Evolutionary conservation across 53 echinoderm and acorn worm genomes (phyloP), one percentile per base, ranked within the genome.

Genomic region (Astropecten irregularis): DNA sequence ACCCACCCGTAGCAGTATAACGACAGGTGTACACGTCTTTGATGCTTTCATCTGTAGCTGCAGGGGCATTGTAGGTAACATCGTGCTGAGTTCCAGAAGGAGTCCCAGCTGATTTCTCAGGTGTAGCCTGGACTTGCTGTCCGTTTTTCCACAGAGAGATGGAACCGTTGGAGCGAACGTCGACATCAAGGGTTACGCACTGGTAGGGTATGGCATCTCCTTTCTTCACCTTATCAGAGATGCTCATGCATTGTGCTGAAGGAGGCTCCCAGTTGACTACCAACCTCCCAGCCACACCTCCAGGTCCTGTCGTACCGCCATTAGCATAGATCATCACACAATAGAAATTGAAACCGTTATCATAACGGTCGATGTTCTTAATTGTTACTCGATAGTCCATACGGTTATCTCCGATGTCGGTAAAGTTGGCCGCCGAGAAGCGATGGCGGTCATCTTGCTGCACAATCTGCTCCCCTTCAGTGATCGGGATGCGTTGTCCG

Each of bases 141-240:
- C 64, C 64, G 64, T 64, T 32, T 33, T 64, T 64, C 64, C 64
- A 64, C 14, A 64, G 3, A n/a, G 64, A 31, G 1, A 64, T 27
- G 16, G 64, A 64, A 8, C 64, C 64, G 64, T 64, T 64, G 29
- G 64, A 30, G n/a, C n/a, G 29, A n/a, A n/a, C 64, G 5, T 64
- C 64, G 30, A 32, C 18, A 31, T 64, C 64, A 35, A n/a, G 11
- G 18, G 33, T 31, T 32, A 31, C 26, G 64, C 64, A 64, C 33
- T 31, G 29, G 18, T 64, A 64, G n/a, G 34, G n/a, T 1, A 64
- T n/a, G 29, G 64, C n/a, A n/a, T 28, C 64, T 2, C 64, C 64
- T 32, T 64, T 64, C 64, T 64, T 64, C 13, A 31, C 64, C 25
- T 64, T 64, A 15, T 7, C 14, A 33, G 64, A n/a, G 2, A 64